Base-by-base conservation (phyloP, 2,888 invertebrate genomes). In the Tiliacea citrago region DNA sequence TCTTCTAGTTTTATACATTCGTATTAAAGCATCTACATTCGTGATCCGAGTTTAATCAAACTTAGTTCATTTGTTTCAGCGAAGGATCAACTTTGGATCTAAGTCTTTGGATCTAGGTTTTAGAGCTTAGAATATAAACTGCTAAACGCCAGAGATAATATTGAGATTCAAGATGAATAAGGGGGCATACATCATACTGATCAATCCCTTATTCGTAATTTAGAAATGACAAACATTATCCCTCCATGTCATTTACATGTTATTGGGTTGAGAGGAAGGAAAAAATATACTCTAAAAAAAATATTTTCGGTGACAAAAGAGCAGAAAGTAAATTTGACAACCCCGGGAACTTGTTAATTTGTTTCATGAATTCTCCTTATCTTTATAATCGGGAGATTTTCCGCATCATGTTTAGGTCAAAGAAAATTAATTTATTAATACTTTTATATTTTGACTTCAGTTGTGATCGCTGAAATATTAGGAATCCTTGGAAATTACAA, bases 11-110 rank as follows among this genome's bases (percentile, higher is more conserved):
- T 83, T 74, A 72, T 72, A 61, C 45, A 68, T 69, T 49, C 10
- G 47, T 39, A 4, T 7, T 75, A 47, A 42, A 63, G 24, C 42
- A 51, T 53, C 55, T 57, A 65, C 77, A 68, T 61, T 69, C 21
- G 57, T 58, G 71, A 69, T 70, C 65, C 49, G 0, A 61, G 65
- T 84, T 84, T 76, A 81, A 72, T 68, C 82, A 84, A 72, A 84
- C 58, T 81, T 84, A 35, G 71, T 68, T 76, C 61, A 75, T 81
- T 82, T 57, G 55, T 71, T 81, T 68, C n/a, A 58, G 24, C n/a
- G n/a, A 76, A 60, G 66, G 39, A 66, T 81, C 66, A 51, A 62
- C 65, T 81, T 2, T 71, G 47, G 63, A 75, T 80, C 83, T 73
- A 61, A 60, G 53, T 80, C 69, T 83, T 51, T 71, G 47, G 63